These are phyloP conservation scores for Ameiurus melas DNA, from an alignment of 2,113 vertebrate genomes.

Conservation along the genomic window DNA sequence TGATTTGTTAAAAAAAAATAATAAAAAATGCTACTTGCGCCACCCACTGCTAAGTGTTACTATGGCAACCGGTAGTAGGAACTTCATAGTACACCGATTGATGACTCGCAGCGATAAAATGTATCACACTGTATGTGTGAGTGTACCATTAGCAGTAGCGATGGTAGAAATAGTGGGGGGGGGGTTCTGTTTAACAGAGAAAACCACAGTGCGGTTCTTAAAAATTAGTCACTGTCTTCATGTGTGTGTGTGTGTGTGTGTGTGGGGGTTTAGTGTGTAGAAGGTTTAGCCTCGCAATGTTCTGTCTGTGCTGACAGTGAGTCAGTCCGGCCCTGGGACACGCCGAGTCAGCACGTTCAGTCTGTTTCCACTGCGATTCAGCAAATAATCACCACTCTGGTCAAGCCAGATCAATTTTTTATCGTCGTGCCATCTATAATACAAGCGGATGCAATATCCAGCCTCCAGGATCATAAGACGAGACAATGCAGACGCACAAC, in stretches of 20 bases:
- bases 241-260: no score
- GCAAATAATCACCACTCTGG: conserved; percentile 17
- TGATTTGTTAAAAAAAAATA: no score
- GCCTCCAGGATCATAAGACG: background rate
- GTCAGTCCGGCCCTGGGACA: background rate
- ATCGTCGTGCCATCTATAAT: background rate
- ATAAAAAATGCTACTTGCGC: no score
- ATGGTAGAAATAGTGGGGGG: no score
- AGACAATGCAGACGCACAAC: background rate
- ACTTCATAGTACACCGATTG: no score
- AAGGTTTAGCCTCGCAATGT: background rate
- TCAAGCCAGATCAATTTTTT: background rate
- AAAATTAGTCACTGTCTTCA: background rate
- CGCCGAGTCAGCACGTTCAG: conserved; percentile 18
- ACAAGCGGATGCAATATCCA: background rate
- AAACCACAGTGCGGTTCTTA: background rate
- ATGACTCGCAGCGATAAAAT: no score
- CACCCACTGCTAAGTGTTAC: no score
- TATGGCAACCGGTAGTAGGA: no score
- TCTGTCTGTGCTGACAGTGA: background rate
- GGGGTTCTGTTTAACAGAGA: background rate
- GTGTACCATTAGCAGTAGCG: no score
- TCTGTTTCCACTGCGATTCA: conserved; percentile 19
- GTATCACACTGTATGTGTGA: no score
- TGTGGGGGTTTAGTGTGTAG: no score